Evolutionary conservation across 1,140 invertebrate species (phyloP), one percentile per base, ranked within the genome.

Genomic region (Ostrea denselamellosa): DNA sequence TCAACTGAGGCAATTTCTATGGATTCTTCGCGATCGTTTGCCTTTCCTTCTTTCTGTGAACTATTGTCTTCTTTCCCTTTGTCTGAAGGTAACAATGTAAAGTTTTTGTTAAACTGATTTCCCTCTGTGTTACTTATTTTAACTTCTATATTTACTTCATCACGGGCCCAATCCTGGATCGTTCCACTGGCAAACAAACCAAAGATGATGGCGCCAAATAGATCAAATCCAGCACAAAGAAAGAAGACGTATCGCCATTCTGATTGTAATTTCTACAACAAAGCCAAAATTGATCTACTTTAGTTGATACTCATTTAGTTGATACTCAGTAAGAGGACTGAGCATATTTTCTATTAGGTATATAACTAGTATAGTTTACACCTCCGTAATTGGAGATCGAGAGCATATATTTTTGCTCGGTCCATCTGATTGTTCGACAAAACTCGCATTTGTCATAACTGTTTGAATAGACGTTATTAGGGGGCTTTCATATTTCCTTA

Each of bases 231-330:
- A 10, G 97, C 96, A 2, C 97, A 96, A 17, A 97, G 94, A 89
- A 96, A 96, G 92, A 97, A 98, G 0, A 97, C 96, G 56, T 95
- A 95, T 87, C 96, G 96, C 97, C 97, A 98, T 92, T 97, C 96
- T 44, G 96, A 95, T 22, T 86, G 88, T 34, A 89, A 90, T 88
- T 89, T 86, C 91, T 92, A 87, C 12, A 52, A 87, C 2, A 68
- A 19, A 0, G 28, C n/a, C 12, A 85, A 25, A 82, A 5, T n/a
- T 82, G 34, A 22, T 44, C 5, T 44, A 44, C 1, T 44, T 44
- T 44, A 2, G 34, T 44, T 44, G 34, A 44, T 44, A n/a, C n/a
- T n/a, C n/a, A n/a, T n/a, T n/a, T n/a, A n/a, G n/a, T 44, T 1
- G 5, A 44, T 44, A 2, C 5, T 5, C 34, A 1, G 5, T 44